Evolutionary conservation across 1,140 invertebrate genomes (phyloP).

Genomic region (Cydia amplana): DNA sequence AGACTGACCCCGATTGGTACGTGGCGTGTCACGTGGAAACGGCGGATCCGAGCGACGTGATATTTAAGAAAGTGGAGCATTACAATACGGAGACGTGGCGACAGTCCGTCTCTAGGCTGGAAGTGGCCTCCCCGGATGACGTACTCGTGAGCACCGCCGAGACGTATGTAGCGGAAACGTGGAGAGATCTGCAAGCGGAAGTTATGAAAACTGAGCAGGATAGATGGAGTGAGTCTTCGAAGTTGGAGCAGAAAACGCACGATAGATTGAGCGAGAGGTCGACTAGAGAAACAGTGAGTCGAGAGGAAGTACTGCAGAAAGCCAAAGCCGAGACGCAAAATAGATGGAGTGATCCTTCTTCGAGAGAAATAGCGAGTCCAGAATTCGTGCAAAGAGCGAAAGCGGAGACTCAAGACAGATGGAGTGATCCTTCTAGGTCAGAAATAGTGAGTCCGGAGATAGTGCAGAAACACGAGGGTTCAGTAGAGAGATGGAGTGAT

Average conservation of each 20-base stretch:
- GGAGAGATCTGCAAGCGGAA: slow-evolving; percentile 45
- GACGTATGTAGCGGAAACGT: slow-evolving; percentile 44
- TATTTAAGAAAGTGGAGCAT: slow-evolving; percentile 41
- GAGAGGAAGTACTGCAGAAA: not conserved
- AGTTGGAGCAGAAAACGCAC: not conserved
- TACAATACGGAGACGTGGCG: slow-evolving; percentile 30
- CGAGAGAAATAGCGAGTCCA: not conserved
- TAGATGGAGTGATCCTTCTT: not conserved
- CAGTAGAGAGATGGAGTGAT: slow-evolving; percentile 16
- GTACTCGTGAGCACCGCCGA: not conserved
- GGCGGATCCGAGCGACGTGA: slow-evolving; percentile 45
- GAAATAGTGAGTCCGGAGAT: not conserved
- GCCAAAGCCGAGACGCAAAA: not conserved
- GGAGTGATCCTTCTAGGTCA: slow-evolving; percentile 8
- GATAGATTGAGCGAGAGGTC: not conserved
- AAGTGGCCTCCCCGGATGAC: slow-evolving; percentile 34
- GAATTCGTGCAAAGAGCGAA: not conserved
- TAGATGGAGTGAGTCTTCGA: slow-evolving; percentile 36
- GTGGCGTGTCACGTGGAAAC: slow-evolving; percentile 38
- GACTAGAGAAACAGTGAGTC: not conserved
- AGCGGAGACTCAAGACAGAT: not conserved
- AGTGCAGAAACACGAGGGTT: not conserved
- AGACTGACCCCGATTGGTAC: slow-evolving; percentile 35
- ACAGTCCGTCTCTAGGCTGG: slow-evolving; percentile 6
- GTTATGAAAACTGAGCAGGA: slow-evolving; percentile 32